A percentile compares a stretch with the other conserved stretches of the same genome.
phyloP scores from a whole-genome alignment of 2,797 vertebrate genomes.

The Neopelma chrysocephalum region DNA sequence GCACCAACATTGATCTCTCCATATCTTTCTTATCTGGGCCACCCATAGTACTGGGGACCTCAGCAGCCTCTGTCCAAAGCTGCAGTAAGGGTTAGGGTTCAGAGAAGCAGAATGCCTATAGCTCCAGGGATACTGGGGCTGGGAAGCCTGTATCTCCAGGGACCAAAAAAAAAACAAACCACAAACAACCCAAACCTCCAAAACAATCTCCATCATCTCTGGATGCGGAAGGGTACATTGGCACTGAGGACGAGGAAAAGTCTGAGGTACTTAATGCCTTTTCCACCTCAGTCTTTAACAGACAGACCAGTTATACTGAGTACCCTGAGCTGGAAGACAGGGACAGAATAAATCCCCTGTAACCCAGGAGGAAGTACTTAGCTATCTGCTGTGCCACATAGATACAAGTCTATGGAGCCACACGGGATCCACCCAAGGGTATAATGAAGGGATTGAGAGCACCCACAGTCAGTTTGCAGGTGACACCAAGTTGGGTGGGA shows the following conservation, averaged over 20 bases:
- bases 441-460: not conserved
- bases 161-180: not conserved
- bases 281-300: not conserved
- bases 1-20: not conserved
- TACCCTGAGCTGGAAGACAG: not conserved
- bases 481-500: not conserved
- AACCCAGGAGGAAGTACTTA: not conserved
- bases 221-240: not conserved
- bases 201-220: not conserved
- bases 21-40: not conserved
- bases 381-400: not conserved
- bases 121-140: not conserved
- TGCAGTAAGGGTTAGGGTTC: not conserved
- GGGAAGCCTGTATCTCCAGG: not conserved
- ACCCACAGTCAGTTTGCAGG: not conserved
- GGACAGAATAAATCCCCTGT: not conserved
- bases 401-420: not conserved
- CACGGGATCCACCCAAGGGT: not conserved
- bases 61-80: not conserved
- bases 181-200: too few relatives aligned
- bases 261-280: not conserved
- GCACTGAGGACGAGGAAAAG: not conserved
- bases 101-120: not conserved
- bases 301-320: not conserved
- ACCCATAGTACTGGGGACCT: not conserved